phyloP scores from a whole-genome alignment of 2,797 vertebrate genomes.

The Rhabdomys pumilio region DNA sequence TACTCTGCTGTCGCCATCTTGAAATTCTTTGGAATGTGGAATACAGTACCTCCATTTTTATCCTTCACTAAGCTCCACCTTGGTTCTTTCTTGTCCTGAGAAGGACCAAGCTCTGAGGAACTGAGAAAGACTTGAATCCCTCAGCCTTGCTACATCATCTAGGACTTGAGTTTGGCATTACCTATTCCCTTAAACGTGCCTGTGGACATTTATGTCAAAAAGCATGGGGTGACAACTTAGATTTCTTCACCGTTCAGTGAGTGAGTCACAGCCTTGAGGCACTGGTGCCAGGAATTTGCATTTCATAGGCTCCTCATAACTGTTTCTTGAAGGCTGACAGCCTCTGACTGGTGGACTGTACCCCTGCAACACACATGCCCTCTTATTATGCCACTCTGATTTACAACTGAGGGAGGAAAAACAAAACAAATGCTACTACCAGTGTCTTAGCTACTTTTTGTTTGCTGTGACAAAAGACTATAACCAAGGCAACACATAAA shows the following conservation, averaged over 20 bases:
- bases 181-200: not conserved
- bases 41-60: not conserved
- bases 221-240: not conserved
- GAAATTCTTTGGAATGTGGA: constrained; percentile 15
- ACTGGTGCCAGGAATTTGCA: not conserved
- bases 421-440: not conserved
- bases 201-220: not conserved
- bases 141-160: not conserved
- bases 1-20: not conserved
- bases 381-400: not conserved
- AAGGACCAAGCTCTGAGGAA: not conserved
- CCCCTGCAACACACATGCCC: not conserved
- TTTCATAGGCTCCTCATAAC: not conserved
- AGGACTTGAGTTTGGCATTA: not conserved
- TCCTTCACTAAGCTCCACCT: accelerated
- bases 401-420: not conserved
- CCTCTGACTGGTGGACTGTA: not conserved
- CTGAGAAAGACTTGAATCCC: not conserved
- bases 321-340: not conserved
- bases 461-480: not conserved
- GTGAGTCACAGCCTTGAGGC: not conserved
- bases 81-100: not conserved
- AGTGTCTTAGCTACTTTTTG: not conserved
- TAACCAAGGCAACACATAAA: not conserved
- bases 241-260: not conserved